Conservation (phyloP, 2,888 invertebrate species). For the Petrolisthes cinctipes region DNA sequence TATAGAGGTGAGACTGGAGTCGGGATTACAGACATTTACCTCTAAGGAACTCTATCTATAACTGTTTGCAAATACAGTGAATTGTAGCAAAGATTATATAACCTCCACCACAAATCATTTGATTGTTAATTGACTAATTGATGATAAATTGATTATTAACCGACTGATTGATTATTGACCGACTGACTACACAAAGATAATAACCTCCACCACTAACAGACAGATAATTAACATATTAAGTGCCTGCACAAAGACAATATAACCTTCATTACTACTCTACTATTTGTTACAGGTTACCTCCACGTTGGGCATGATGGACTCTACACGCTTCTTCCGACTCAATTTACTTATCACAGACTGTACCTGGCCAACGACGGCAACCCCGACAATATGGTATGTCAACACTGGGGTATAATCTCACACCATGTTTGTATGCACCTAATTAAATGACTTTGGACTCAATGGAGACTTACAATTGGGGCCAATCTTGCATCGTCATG, state of each 20-base stretch:
- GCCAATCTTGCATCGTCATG: background rate
- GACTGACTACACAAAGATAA: too few relatives aligned
- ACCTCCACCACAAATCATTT: too few relatives aligned
- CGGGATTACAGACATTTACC: too few relatives aligned
- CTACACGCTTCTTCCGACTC: background rate
- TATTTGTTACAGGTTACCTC: constrained; percentile 13
- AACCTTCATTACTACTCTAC: too few relatives aligned
- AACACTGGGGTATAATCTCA: background rate
- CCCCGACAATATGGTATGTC: constrained; percentile 17
- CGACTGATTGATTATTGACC: too few relatives aligned
- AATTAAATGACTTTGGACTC: background rate
- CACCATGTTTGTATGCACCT: background rate
- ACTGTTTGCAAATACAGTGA: too few relatives aligned
- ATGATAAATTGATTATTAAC: too few relatives aligned
- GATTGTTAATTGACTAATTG: too few relatives aligned
- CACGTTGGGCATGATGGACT: constrained; percentile 22
- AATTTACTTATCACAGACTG: background rate
- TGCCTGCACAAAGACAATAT: background rate
- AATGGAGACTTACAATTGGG: background rate
- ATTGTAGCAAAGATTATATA: too few relatives aligned
- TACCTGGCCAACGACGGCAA: constrained; percentile 10
- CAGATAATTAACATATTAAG: too few relatives aligned
- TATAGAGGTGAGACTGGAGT: background rate
- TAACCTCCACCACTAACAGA: too few relatives aligned
- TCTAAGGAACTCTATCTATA: too few relatives aligned